phyloP scores from a whole-genome alignment of 2,113 vertebrate species.

The Sinocyclocheilus anshuiensis region DNA sequence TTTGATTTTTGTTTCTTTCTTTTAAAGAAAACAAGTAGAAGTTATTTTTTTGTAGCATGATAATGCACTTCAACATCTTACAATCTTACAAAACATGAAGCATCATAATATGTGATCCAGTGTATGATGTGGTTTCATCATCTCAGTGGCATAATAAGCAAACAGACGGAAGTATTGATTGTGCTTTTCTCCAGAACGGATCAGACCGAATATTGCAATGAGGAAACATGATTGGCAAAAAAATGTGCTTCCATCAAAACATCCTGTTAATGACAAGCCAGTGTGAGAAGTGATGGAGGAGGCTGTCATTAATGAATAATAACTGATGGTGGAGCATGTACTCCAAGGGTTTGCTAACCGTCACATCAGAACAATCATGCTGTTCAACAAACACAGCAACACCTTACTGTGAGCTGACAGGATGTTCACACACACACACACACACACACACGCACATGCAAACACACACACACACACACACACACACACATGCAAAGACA shows the following conservation, averaged over 20 bases:
- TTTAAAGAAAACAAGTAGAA: not conserved
- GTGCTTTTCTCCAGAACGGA: not conserved
- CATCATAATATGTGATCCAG: not conserved
- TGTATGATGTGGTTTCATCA: not conserved
- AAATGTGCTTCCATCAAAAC: conserved; percentile 32
- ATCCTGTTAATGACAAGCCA: conserved; percentile 32
- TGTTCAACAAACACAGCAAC: not conserved
- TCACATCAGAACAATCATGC: not conserved
- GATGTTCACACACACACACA: not conserved
- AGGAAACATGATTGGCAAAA: conserved; percentile 3
- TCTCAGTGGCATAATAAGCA: not conserved
- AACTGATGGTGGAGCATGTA: conserved; percentile 22
- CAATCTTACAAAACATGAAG: not conserved
- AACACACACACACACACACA: too few relatives aligned
- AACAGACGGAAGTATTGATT: conserved; percentile 13
- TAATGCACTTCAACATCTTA: not conserved
- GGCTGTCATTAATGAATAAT: not conserved
- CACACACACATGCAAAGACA: too few relatives aligned
- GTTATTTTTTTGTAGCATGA: not conserved
- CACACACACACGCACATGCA: not conserved
- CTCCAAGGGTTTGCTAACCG: not conserved
- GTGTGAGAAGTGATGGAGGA: not conserved
- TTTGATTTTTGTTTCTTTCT: not conserved
- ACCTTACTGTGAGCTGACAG: conserved; percentile 1
- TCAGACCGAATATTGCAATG: conserved; percentile 4